These are phyloP conservation scores for Pecten maximus DNA, from an alignment of 2,888 invertebrate genomes.

Conservation along the genomic window DNA sequence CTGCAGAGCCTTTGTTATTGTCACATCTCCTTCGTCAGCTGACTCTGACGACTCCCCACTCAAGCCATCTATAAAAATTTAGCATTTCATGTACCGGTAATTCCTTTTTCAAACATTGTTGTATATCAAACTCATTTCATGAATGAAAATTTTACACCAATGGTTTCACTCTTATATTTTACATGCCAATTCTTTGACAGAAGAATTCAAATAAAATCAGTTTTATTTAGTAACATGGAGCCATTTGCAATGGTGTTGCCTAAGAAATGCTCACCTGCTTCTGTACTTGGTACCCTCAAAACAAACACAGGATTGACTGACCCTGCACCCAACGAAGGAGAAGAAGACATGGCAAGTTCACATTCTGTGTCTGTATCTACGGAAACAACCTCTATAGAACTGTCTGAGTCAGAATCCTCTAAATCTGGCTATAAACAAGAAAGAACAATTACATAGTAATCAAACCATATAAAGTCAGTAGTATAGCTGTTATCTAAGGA, in stretches of 20 bases:
- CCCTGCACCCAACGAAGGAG: not conserved
- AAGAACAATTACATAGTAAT: not conserved
- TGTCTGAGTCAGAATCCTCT: not conserved
- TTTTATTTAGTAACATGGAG: too few relatives aligned
- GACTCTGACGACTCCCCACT: not conserved
- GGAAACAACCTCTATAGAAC: not conserved
- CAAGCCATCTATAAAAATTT: not conserved
- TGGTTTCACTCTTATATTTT: too few relatives aligned
- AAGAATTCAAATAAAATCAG: too few relatives aligned
- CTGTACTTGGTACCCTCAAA: constrained; percentile 16
- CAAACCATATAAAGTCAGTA: not conserved
- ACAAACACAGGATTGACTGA: not conserved
- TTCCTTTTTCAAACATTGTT: too few relatives aligned
- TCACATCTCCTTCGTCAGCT: not conserved
- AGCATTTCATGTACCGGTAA: too few relatives aligned
- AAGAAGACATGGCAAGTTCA: not conserved
- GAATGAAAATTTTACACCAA: too few relatives aligned
- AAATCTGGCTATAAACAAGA: not conserved
- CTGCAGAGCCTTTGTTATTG: not conserved
- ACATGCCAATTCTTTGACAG: too few relatives aligned
- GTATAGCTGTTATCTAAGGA: too few relatives aligned
- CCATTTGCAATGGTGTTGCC: too few relatives aligned
- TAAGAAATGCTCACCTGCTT: constrained; percentile 13
- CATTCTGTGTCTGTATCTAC: not conserved
- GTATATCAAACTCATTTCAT: too few relatives aligned